Evolutionary conservation across 2,797 vertebrate species (phyloP), one percentile per base, ranked within the genome.

Genomic region (Ctenosaura bakeri): DNA sequence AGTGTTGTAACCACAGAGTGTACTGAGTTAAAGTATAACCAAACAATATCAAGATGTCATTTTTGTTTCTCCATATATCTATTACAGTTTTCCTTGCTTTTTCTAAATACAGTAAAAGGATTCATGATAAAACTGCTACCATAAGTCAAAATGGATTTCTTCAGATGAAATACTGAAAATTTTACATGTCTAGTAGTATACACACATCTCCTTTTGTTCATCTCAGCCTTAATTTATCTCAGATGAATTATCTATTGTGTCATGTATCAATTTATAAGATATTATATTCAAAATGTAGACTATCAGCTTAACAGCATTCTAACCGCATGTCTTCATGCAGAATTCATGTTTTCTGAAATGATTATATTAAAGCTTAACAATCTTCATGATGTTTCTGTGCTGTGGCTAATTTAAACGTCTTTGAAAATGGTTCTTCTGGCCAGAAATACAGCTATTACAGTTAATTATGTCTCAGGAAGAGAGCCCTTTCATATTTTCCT

Each of bases 401-500:
- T n/a, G 20, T 16, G 76, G 54, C 0, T 79, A 91, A 93, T 85
- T 90, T 69, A 90, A 79, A 85, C 85, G 71, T 46, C 18, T 77
- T 42, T 18, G 35, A n/a, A 85, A 78, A 0, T 50, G 0, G 10
- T n/a, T 92, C 6, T 73, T 77, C 9, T 12, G 81, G 14, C 82
- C 71, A 88, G n/a, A n/a, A 91, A n/a, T 56, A 50, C 74, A 81
- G 80, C 42, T 64, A 35, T 62, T 90, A 66, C 52, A 81, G 52
- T 79, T 85, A 88, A 77, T 90, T 79, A 14, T 1, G 26, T 42
- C 91, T 14, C 88, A 93, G 85, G 90, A 89, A 71, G 90, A 95
- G 94, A 94, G 73, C 90, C 78, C 1, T 90, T 94, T 94, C 85
- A 91, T 94, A 91, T 50, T 95, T 95, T 90, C 90, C 91, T 80